Percentiles rank a stretch among this genome's conserved stretches.
Conservation (phyloP, 2,113 vertebrate genomes). For the Pycnonotus jocosus region DNA sequence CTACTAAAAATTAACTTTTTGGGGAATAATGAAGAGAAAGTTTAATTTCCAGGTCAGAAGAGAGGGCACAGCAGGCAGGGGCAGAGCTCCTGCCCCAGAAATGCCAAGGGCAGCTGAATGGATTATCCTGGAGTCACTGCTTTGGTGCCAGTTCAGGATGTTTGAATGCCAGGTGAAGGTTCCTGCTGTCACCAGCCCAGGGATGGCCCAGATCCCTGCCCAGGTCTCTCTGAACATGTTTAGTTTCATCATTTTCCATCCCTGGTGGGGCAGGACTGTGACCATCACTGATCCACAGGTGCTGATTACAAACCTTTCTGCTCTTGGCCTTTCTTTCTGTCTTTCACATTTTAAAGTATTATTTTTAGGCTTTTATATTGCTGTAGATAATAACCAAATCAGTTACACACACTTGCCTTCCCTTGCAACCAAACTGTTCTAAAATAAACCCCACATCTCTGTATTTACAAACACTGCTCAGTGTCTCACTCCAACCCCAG, state of each 20-base stretch:
- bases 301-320: background rate
- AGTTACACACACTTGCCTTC: background rate
- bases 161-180: background rate
- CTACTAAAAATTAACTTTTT: background rate
- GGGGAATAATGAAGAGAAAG: no score
- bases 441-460: background rate
- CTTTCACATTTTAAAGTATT: background rate
- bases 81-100: background rate
- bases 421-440: background rate
- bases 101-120: rapidly evolving
- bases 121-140: background rate
- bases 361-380: background rate
- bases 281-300: background rate
- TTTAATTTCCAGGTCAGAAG: background rate
- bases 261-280: background rate
- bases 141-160: no score
- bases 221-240: rapidly evolving
- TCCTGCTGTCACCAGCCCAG: background rate
- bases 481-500: background rate
- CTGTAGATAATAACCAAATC: background rate
- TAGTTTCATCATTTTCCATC: background rate
- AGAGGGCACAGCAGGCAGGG: background rate
- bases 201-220: rapidly evolving
- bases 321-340: background rate
- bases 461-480: background rate